phyloP scores from a whole-genome alignment of 2,113 vertebrate genomes.

The Carassius gibelio region DNA sequence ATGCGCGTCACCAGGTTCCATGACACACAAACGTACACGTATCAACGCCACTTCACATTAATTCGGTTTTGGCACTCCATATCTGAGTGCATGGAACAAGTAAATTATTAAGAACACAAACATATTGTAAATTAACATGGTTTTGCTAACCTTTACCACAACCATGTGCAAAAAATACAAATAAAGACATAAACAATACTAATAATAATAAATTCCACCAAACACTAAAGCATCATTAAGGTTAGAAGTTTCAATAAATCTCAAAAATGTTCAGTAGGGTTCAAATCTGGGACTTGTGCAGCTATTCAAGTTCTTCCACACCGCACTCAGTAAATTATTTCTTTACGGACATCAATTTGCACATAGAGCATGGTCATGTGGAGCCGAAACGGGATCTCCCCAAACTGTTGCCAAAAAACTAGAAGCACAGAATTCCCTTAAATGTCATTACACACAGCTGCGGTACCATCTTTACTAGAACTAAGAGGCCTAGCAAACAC shows the following conservation, averaged over 20 bases:
- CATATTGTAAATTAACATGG: background rate
- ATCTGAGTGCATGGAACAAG: background rate
- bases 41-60: background rate
- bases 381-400: background rate
- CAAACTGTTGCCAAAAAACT: conserved; percentile 14
- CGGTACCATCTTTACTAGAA: background rate
- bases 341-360: conserved; percentile 9
- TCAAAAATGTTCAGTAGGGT: background rate
- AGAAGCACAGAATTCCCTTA: background rate
- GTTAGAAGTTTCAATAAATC: too few relatives aligned
- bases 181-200: too few relatives aligned
- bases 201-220: too few relatives aligned
- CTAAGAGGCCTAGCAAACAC: conserved; percentile 56
- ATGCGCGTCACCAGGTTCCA: background rate
- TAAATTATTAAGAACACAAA: background rate
- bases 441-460: background rate
- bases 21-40: conserved; percentile 34
- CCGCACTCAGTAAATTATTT: background rate
- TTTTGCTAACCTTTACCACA: background rate
- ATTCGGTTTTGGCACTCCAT: conserved; percentile 27
- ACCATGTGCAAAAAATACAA: background rate
- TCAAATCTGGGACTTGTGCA: background rate
- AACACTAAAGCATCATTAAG: too few relatives aligned
- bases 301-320: background rate
- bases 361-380: conserved; percentile 6